These are phyloP conservation scores for Cephus nigrinus DNA, from an alignment of 2,888 invertebrate species.

Conservation along the genomic window DNA sequence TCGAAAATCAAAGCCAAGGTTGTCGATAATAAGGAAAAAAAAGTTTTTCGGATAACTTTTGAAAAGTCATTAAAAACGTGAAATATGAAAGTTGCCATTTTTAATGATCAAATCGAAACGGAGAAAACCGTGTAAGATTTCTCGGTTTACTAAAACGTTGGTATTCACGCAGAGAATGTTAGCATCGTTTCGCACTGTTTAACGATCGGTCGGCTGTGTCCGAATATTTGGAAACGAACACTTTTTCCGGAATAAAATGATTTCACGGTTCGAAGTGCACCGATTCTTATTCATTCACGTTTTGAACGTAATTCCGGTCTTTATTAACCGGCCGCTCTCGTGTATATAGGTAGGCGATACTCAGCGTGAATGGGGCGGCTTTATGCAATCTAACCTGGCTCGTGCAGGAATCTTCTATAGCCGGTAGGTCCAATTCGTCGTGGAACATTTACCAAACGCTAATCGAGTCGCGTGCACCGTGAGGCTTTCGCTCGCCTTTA, in stretches of 20 bases:
- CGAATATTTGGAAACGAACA: conserved; percentile 7
- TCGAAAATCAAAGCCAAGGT: not conserved
- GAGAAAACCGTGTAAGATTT: not conserved
- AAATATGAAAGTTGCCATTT: not conserved
- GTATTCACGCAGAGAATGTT: not conserved
- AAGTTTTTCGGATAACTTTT: not conserved
- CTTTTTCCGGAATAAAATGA: not conserved
- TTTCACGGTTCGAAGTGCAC: not conserved
- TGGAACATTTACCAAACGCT: not conserved
- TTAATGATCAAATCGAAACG: not conserved
- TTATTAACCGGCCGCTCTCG: not conserved
- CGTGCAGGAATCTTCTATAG: not conserved
- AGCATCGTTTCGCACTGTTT: not conserved
- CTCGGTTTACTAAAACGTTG: not conserved
- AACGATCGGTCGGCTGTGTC: conserved; percentile 16
- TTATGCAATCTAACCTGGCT: not conserved
- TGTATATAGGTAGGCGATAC: not conserved
- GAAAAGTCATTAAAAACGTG: not conserved
- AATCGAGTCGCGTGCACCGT: not conserved
- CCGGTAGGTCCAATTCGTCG: not conserved
- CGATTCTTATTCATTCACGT: not conserved
- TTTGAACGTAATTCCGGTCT: not conserved
- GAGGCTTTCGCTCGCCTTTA: conserved; percentile 43
- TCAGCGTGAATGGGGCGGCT: not conserved
- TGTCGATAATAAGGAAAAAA: not conserved